These are phyloP conservation scores for Leucophenga maculata DNA, from an alignment of 2,888 invertebrate genomes.

Conservation along the genomic window DNA sequence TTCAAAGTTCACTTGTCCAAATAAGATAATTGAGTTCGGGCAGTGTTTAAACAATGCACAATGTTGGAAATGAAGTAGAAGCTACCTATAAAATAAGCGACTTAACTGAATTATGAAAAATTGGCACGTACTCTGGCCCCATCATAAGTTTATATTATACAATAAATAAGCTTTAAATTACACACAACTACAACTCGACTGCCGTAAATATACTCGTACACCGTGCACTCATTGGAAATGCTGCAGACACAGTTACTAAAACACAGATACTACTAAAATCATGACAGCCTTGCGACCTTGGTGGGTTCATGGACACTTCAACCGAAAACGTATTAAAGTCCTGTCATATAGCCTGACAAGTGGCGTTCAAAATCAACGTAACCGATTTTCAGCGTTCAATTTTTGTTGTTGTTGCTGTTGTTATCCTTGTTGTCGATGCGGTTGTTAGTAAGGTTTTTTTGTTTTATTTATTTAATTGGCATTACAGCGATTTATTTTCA, in stretches of 20 bases:
- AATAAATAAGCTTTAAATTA: too few species aligned
- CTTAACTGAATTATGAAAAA: slow-evolving; percentile 45
- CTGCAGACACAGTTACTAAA: neutral
- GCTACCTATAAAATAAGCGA: too few species aligned
- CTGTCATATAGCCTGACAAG: slow-evolving; percentile 18
- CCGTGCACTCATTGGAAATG: neutral
- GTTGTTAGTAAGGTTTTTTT: neutral
- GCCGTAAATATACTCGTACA: slow-evolving; percentile 12
- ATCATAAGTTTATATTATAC: too few species aligned
- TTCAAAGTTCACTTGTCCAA: neutral
- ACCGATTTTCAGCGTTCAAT: slow-evolving; percentile 26
- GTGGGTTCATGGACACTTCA: slow-evolving; percentile 40
- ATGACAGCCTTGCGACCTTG: slow-evolving; percentile 36
- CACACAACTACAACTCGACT: too few species aligned
- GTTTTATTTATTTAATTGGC: slow-evolving; percentile 15
- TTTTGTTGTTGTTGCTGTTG: slow-evolving; percentile 52
- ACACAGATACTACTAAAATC: neutral
- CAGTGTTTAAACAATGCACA: neutral
- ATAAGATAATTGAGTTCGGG: slow-evolving; percentile 11
- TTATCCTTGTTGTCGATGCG: slow-evolving; percentile 23
- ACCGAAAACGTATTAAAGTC: neutral
- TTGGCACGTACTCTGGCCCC: slow-evolving; percentile 27
- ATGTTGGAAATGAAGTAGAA: neutral
- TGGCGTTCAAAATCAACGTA: neutral
- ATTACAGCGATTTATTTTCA: slow-evolving; percentile 23